Evolutionary conservation across 2,888 invertebrate species (phyloP).

Genomic region (Melinaea marsaeus): DNA sequence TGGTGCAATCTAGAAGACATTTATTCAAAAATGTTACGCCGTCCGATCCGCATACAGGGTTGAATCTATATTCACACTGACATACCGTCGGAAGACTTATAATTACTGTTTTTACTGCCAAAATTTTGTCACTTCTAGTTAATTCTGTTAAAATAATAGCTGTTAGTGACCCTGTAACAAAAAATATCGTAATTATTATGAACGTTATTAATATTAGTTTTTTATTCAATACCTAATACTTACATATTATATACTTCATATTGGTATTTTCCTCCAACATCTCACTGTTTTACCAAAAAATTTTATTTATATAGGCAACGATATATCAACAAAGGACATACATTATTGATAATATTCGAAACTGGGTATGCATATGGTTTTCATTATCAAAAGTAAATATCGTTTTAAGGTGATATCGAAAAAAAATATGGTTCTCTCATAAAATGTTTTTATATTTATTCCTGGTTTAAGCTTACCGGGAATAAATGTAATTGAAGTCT

Average conservation of each 20-base stretch:
- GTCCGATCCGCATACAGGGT: constrained; percentile 43
- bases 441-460: too few species aligned
- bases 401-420: too few species aligned
- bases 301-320: background rate
- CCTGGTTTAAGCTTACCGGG: too few species aligned
- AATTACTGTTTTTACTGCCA: background rate
- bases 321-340: background rate
- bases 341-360: background rate
- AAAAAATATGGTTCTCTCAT: too few species aligned
- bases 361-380: background rate
- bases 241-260: constrained; percentile 1
- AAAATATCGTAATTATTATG: background rate
- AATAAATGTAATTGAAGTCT: too few species aligned
- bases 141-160: background rate
- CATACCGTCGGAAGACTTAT: constrained; percentile 21
- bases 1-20: constrained; percentile 31
- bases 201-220: background rate
- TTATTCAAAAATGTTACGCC: constrained; percentile 29
- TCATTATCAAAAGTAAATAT: too few species aligned
- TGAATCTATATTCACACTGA: constrained; percentile 32
- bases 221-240: background rate
- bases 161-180: background rate
- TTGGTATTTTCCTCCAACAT: background rate
- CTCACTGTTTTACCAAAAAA: background rate
- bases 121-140: background rate